These are phyloP conservation scores for Dicrostonyx torquatus DNA, from an alignment of 2,797 vertebrate genomes.

Conservation along the genomic window DNA sequence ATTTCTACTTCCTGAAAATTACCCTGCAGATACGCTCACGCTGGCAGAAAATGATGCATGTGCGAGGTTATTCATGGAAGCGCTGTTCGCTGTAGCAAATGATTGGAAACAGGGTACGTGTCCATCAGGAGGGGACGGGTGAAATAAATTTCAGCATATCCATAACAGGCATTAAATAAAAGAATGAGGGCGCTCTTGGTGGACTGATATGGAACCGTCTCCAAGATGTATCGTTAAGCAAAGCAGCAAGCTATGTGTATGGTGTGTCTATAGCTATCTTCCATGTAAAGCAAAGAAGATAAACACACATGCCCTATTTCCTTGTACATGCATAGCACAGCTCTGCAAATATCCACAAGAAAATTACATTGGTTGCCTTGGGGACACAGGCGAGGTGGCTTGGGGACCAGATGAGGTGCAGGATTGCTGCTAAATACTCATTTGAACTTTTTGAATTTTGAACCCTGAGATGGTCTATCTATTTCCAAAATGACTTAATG, in stretches of 20 bases:
- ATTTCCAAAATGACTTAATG: slow-evolving; percentile 47
- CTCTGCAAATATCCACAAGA: slow-evolving; percentile 63
- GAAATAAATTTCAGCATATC: slow-evolving; percentile 73
- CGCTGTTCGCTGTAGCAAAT: slow-evolving; percentile 60
- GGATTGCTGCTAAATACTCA: slow-evolving; percentile 62
- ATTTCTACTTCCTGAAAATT: slow-evolving; percentile 63
- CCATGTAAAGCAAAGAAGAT: slow-evolving; percentile 42
- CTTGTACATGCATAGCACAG: slow-evolving; percentile 64
- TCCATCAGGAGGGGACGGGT: slow-evolving; percentile 68
- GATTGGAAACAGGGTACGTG: slow-evolving; percentile 64
- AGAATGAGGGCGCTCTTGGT: slow-evolving; percentile 70
- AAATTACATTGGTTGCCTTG: slow-evolving; percentile 75
- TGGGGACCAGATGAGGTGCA: slow-evolving; percentile 49
- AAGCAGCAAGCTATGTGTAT: slow-evolving; percentile 56
- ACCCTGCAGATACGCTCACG: slow-evolving; percentile 66
- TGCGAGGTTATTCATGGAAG: slow-evolving; percentile 62
- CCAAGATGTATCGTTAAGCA: slow-evolving; percentile 66
- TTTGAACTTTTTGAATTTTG: slow-evolving; percentile 71
- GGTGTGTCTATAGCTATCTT: slow-evolving; percentile 59
- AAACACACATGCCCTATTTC: slow-evolving; percentile 67
- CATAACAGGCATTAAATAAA: slow-evolving; percentile 71
- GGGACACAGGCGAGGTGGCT: slow-evolving; percentile 54
- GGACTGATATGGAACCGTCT: slow-evolving; percentile 68
- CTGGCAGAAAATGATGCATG: slow-evolving; percentile 64
- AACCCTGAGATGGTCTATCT: slow-evolving; percentile 60